Percentiles rank a stretch among this genome's conserved stretches.
These are phyloP conservation scores for Semotilus atromaculatus DNA, from an alignment of 2,797 vertebrate species.

Conservation along the genomic window DNA sequence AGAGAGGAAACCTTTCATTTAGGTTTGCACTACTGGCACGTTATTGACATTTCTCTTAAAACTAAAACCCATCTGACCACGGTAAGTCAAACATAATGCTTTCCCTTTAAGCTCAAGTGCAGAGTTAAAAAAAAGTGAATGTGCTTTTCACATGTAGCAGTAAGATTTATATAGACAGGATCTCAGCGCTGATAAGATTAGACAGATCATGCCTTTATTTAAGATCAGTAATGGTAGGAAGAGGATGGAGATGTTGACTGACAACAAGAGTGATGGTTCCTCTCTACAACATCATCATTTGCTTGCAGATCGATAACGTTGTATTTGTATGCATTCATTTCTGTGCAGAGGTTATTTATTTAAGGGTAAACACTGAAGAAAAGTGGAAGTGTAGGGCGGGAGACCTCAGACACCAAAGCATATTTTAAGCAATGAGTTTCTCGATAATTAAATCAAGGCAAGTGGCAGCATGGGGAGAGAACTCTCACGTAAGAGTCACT, in stretches of 20 bases:
- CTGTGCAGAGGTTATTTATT: constrained; percentile 26
- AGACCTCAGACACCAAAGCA: constrained; percentile 38
- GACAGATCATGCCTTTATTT: constrained; percentile 8
- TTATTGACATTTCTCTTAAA: constrained; percentile 20
- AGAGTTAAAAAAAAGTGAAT: background rate
- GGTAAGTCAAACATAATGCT: background rate
- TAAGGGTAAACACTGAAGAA: constrained; percentile 19
- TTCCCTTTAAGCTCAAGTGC: background rate
- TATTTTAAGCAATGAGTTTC: constrained; percentile 48
- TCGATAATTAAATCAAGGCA: constrained; percentile 52
- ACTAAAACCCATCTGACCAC: background rate
- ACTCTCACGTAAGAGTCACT: constrained; percentile 31
- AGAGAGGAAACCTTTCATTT: constrained; percentile 3
- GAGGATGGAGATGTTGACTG: constrained; percentile 19
- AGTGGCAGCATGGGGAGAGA: constrained; percentile 45
- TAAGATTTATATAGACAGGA: constrained; percentile 16
- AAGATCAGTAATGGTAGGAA: constrained; percentile 24
- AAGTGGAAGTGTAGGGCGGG: constrained; percentile 22
- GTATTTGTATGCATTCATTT: constrained; percentile 4
- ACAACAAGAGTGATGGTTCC: constrained; percentile 11
- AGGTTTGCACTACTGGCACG: background rate
- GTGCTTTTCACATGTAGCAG: background rate
- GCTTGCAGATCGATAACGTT: constrained; percentile 35
- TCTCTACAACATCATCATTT: constrained; percentile 35
- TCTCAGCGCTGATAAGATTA: constrained; percentile 15